Base-by-base conservation (phyloP, 2,113 vertebrate species). In the Holacanthus passer region DNA sequence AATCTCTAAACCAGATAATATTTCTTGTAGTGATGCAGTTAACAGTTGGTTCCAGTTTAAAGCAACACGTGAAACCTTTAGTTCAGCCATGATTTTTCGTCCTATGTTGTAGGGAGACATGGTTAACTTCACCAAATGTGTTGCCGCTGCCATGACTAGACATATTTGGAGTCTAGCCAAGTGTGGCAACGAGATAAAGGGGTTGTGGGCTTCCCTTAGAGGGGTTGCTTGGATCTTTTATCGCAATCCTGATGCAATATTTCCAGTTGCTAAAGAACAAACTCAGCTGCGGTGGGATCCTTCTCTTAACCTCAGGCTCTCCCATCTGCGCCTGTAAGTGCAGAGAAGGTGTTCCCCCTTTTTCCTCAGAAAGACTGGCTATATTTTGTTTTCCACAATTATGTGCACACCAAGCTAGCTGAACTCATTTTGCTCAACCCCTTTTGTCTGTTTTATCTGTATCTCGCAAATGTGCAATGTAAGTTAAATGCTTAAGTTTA, bases 221-320 rank as follows among this genome's bases (percentile, higher is more conserved):
- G 45, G 39, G 12, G 7, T 35, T 74, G 27, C 69, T 88, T 77
- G 24, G 47, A 64, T 50, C 20, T 64, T 69, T 73, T 27, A 60
- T 48, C 27, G 31, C 62, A 73, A 73, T 73, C 32, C 62, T 88
- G 87, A 85, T 73, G 83, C 67, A 86, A 85, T 62, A 50, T 78
- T 78, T 80, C 55, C 50, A 64, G 32, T 47, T 52, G 73, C 58
- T 43, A 14, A 66, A 81, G 63, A 81, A 78, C 55, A 73, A 58
- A 70, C 43, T 59, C 43, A n/a, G 41, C 66, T 65, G 27, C 75
- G 45, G 72, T 79, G 60, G 64, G 52, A 48, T 60, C 48, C 50
- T 77, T 43, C 59, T 41, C 45, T 52, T 83, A 24, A 66, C 77
- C 71, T 50, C 56, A 24, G 16, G 13, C 56, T 55, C 37, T 70